Evolutionary conservation across 2,113 vertebrate species (phyloP), one percentile per base, ranked within the genome.

Genomic region (Pseudolaguvia tuberculata): DNA sequence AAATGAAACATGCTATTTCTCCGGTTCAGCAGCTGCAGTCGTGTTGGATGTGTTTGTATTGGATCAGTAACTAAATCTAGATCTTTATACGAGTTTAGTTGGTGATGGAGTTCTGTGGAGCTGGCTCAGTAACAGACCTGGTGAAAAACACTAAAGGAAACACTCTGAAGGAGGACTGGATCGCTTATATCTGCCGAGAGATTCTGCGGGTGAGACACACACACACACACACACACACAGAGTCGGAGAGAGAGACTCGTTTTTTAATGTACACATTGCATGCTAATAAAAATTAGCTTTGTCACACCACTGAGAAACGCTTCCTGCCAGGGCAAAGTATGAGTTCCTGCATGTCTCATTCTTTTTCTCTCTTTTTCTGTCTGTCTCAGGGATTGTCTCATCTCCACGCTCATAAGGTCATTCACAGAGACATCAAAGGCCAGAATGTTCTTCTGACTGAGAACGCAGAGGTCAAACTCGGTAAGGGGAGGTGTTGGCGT

Each of bases 391-490:
- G 95, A 25, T 90, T 96, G 75, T 91, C 94, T 68, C 95, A 96
- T 83, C 95, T 96, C 67, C 95, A 96, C 0, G 87, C 91, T 29
- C 95, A 96, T 83, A 95, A 95, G 84, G 95, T 96, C 77, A 96
- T 96, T 86, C 95, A 96, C 85, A 86, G 95, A 74, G 95, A 96
- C 88, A 96, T 96, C 88, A 96, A 96, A 82, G 95, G 95, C 42
- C 95, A 96, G 86, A 96, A 96, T 0, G 94, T 96, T 47, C 89
- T 96, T 65, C 90, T 96, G 51, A 95, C 95, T 0, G 95, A 96
- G 87, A 96, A 96, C 0, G 95, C 95, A 0, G 95, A 96, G 85
- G 95, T 96, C 83, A 96, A 96, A 84, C 91, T 96, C 18, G 95
- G 95, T 96, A 85, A 20, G 92, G 72, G 18, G 27, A 31, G 31